Base-by-base conservation (phyloP, 2,797 vertebrate species). In the Rousettus madagascariensis region DNA sequence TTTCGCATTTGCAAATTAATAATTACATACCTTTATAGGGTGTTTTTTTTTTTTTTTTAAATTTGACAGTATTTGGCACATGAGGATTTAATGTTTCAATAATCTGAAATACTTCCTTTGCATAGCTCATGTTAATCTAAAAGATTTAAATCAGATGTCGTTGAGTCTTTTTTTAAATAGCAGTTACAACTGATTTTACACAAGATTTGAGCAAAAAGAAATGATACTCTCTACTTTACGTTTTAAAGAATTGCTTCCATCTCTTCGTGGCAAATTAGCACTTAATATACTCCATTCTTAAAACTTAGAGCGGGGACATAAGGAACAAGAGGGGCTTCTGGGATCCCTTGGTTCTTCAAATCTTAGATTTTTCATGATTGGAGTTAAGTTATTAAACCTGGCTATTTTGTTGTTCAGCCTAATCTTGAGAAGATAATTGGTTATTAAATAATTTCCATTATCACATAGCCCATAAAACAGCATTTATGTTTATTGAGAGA, bases 1-100 rank as follows among this genome's bases (percentile, higher is more conserved):
- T 92, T 90, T 91, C 41, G 83, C n/a, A 30, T 69, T 96, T 93
- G 78, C 33, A 87, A 87, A 65, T 86, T 78, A 69, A 91, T 80
- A 55, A 84, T 89, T 93, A 51, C 30, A 49, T 91, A 24, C 17
- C 13, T 79, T 90, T 68, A 36, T 41, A 80, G 49, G 71, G 41
- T 43, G 15, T 30, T 65, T 93, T 90, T 86, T 36, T 75, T 36
- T 75, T 46, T 46, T 46, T 41, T 41, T 41, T 41, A 83, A 87
- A 65, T 91, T 95, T 78, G 66, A 80, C 28, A 8, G 28, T 84
- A 26, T 95, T 91, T 90, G 80, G 65, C 61, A 71, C 26, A 36
- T 82, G 17, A 86, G 55, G 20, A 10, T 28, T 93, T 91, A 85
- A 46, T 74, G 63, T 84, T 91, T 87, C 28, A 78, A 16, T 90